These are phyloP conservation scores for Chelonus formosanus DNA, from an alignment of 2,888 invertebrate species.

Conservation along the genomic window DNA sequence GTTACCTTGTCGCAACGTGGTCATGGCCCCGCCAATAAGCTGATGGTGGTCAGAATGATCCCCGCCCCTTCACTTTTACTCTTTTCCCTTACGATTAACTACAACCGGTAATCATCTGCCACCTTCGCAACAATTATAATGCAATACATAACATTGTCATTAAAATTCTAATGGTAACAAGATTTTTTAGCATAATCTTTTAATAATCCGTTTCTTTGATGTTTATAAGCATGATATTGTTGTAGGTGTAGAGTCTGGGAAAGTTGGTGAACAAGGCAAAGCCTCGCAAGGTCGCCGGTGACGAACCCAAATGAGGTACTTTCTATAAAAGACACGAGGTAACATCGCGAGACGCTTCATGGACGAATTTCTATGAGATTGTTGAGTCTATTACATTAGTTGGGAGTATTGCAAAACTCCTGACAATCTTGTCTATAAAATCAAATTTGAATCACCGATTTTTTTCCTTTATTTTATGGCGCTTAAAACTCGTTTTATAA, in stretches of 20 bases:
- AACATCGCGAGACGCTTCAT: conserved; percentile 5
- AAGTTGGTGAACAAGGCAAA: conserved; percentile 16
- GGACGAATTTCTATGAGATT: conserved; percentile 11
- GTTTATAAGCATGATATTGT: conserved; percentile 2
- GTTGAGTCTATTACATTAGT: no score
- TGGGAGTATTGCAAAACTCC: not conserved
- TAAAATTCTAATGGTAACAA: conserved; percentile 6
- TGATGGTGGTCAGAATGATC: conserved; percentile 54
- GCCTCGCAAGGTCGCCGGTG: conserved; percentile 27
- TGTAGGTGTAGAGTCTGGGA: conserved; percentile 16
- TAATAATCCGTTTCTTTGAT: not conserved
- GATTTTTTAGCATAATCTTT: conserved; percentile 1
- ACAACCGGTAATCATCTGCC: conserved; percentile 27
- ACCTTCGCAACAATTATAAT: conserved; percentile 30
- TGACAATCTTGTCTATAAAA: not conserved
- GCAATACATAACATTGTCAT: conserved; percentile 25
- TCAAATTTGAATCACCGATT: not conserved
- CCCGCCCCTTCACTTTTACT: conserved; percentile 38
- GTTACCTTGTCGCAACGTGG: conserved; percentile 64
- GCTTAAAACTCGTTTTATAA: not conserved
- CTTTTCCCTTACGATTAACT: conserved; percentile 34
- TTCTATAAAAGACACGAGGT: conserved; percentile 24
- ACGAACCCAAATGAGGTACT: conserved; percentile 34
- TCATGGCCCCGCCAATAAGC: conserved; percentile 58
- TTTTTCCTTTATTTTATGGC: not conserved